Conservation (phyloP, 1,140 invertebrate genomes). For the Caenorhabditis inopinata region DNA sequence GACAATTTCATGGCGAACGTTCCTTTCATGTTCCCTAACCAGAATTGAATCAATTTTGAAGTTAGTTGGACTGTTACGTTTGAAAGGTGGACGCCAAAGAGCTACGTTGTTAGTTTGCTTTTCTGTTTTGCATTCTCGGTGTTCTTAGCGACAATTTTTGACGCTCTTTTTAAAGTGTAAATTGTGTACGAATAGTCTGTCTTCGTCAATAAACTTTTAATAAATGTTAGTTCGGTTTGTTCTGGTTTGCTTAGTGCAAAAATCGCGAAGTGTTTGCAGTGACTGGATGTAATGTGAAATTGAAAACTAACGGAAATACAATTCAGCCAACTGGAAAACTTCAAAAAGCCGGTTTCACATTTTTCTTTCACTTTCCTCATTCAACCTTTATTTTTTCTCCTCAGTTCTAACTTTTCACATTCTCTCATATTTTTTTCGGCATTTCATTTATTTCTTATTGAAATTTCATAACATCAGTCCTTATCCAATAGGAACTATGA, state of each 20-base stretch:
- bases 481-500: not conserved
- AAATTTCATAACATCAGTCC: not conserved
- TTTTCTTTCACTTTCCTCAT: not conserved
- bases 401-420: not conserved
- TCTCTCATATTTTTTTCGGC: not conserved
- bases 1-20: slow-evolving; percentile 14
- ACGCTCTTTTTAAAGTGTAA: no score
- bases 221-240: not conserved
- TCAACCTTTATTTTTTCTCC: not conserved
- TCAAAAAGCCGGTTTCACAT: not conserved
- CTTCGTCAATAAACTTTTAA: not conserved
- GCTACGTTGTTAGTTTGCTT: not conserved
- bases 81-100: no score
- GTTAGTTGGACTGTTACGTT: no score
- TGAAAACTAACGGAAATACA: not conserved
- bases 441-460: not conserved
- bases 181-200: no score
- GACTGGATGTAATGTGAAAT: not conserved
- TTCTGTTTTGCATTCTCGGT: no score
- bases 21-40: slow-evolving; percentile 1
- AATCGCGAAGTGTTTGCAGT: no score
- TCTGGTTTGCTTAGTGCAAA: no score
- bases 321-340: not conserved
- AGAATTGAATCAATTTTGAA: not conserved
- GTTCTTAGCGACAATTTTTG: no score